Percentiles rank a stretch among this genome's conserved stretches.
Evolutionary conservation across 2,797 vertebrate species (phyloP).

Genomic region (Tragelaphus oryx): DNA sequence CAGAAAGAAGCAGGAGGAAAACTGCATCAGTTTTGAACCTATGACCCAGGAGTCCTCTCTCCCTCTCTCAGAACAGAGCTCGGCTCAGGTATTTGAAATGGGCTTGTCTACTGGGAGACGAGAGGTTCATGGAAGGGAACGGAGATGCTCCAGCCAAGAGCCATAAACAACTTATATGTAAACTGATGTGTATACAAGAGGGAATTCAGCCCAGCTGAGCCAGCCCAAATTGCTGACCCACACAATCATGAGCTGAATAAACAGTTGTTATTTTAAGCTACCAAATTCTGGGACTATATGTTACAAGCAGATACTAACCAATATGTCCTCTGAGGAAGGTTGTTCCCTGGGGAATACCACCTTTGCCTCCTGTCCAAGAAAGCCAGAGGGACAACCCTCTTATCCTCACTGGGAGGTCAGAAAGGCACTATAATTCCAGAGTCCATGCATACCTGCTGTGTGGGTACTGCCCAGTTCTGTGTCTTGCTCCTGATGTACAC

Average conservation of each 20-base stretch:
- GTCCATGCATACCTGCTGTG: conserved; percentile 19
- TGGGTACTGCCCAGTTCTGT: not conserved
- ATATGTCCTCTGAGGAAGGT: not conserved
- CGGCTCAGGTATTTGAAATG: not conserved
- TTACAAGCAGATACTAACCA: not conserved
- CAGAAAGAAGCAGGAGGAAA: not conserved
- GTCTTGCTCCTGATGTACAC: not conserved
- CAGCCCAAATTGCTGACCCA: not conserved
- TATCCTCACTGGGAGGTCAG: not conserved
- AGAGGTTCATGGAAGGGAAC: not conserved
- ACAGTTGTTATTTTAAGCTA: not conserved
- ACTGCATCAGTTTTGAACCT: not conserved
- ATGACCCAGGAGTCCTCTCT: not conserved
- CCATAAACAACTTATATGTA: not conserved
- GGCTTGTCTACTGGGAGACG: not conserved
- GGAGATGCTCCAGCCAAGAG: not conserved
- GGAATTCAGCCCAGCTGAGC: not conserved
- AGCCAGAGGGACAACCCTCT: not conserved
- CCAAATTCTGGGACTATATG: not conserved
- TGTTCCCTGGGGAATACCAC: not conserved
- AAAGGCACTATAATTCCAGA: not conserved
- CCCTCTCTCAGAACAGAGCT: not conserved
- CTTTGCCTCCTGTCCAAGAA: not conserved
- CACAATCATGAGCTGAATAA: not conserved
- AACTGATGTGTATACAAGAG: not conserved